Evolutionary conservation across 2,797 vertebrate species (phyloP), one percentile per base, ranked within the genome.

Genomic region (Cossypha caffra): DNA sequence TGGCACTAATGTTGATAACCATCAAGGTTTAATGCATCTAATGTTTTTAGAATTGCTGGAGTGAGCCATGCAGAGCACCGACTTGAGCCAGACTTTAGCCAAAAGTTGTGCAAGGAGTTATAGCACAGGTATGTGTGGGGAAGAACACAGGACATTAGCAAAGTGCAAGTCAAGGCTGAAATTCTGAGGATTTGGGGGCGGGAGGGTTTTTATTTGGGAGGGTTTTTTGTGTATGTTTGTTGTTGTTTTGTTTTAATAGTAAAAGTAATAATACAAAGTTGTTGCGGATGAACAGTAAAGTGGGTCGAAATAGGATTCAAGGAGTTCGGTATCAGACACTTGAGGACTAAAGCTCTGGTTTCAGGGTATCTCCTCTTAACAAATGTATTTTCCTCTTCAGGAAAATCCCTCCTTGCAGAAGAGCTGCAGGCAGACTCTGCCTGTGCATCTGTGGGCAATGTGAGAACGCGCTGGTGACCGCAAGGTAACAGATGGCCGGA

Each of bases 401-500:
- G 51, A 51, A 33, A 55, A 57, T 10, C 23, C 19, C 26, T n/a
- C 7, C 5, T 2, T 8, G 78, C 63, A 50, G 77, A 40, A 79
- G 61, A 3, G 31, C 29, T 31, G 9, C 1, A 0, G 47, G 7
- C 45, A 20, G 31, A 5, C 28, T 20, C 19, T 35, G 59, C 74
- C 33, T 12, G 63, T 11, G 47, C 52, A 5, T 38, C 82, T 66
- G 77, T 13, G 29, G 79, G 93, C 94, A 42, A 75, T 67, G 88
- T 17, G 93, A 74, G 94, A 92, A 57, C 40, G 1, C 16, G 43
- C 91, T 91, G 93, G 73, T 84, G 6, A 47, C 77, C 69, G 1
- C 91, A 76, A 64, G 94, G 93, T 74, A 87, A 77, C 88, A 89
- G 94, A 83, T 89, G 95, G 94, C 95, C 40, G 1, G n/a, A 43